Conservation (phyloP, 2,888 invertebrate genomes). For the Cosmorhoe ocellata region DNA sequence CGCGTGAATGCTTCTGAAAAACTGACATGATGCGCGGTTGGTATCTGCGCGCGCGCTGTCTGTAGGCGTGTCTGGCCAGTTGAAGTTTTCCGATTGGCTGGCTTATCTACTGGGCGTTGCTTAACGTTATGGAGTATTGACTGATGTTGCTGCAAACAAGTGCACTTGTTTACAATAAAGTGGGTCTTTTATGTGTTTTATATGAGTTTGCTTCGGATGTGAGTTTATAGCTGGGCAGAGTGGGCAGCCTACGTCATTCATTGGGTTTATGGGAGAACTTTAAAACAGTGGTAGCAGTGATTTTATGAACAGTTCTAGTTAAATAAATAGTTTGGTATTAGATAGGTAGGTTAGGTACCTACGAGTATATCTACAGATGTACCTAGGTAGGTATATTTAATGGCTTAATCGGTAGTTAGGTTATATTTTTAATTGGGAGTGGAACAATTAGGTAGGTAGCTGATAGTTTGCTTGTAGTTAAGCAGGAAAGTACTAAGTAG, state of each 20-base stretch:
- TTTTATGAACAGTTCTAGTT: too few relatives aligned
- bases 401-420: too few relatives aligned
- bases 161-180: slow-evolving; percentile 79
- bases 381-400: too few relatives aligned
- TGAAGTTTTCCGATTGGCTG: slow-evolving; percentile 57
- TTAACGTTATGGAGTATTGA: slow-evolving; percentile 65
- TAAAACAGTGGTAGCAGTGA: slow-evolving; percentile 21
- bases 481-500: too few relatives aligned
- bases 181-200: slow-evolving; percentile 76
- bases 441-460: too few relatives aligned
- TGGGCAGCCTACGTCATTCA: slow-evolving; percentile 61
- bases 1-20: slow-evolving; percentile 59
- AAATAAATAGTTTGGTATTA: too few relatives aligned
- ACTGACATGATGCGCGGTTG: slow-evolving; percentile 56
- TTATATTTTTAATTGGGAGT: too few relatives aligned
- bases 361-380: too few relatives aligned
- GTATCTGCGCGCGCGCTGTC: slow-evolving; percentile 62
- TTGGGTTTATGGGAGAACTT: slow-evolving; percentile 39
- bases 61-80: slow-evolving; percentile 61
- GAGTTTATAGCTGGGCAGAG: slow-evolving; percentile 66
- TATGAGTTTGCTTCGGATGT: slow-evolving; percentile 70
- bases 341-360: too few relatives aligned
- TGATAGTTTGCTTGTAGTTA: too few relatives aligned
- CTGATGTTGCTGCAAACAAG: slow-evolving; percentile 66
- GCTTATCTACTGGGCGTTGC: slow-evolving; percentile 54